phyloP scores from a whole-genome alignment of 1,140 invertebrate genomes.

The Matsumurasca onukii region DNA sequence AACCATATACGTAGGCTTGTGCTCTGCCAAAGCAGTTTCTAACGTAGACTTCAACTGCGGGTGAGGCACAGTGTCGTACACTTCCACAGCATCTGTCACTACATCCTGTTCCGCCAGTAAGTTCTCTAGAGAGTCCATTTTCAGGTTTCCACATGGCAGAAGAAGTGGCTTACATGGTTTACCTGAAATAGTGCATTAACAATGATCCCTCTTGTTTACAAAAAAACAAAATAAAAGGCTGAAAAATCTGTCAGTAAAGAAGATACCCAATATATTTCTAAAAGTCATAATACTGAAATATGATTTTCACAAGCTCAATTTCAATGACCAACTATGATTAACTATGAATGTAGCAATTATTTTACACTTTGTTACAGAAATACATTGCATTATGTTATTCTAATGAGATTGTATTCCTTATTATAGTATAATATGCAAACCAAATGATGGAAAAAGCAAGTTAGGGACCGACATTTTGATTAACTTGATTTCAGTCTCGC shows the following conservation, averaged over 20 bases:
- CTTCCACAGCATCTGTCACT: conserved; percentile 1
- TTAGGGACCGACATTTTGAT: not conserved
- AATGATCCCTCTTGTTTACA: not conserved
- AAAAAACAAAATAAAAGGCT: not conserved
- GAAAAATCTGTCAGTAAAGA: not conserved
- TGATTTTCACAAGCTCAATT: too few relatives aligned
- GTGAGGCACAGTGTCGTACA: conserved; percentile 17
- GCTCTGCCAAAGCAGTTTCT: not conserved
- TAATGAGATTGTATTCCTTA: too few relatives aligned
- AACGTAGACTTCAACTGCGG: not conserved
- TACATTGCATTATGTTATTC: too few relatives aligned
- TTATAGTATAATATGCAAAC: too few relatives aligned
- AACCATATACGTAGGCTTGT: not conserved
- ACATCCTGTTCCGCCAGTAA: conserved; percentile 5
- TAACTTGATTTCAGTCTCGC: not conserved
- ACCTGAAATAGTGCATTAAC: not conserved
- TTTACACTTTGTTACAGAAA: not conserved
- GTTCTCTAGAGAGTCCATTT: conserved; percentile 6
- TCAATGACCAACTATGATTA: not conserved
- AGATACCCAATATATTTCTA: not conserved
- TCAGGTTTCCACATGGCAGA: conserved; percentile 20
- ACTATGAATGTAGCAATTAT: not conserved
- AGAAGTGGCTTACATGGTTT: conserved; percentile 1
- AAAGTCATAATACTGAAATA: not conserved
- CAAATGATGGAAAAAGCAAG: not conserved